Conservation (phyloP, 2,888 invertebrate species). For the Harpalus rufipes region DNA sequence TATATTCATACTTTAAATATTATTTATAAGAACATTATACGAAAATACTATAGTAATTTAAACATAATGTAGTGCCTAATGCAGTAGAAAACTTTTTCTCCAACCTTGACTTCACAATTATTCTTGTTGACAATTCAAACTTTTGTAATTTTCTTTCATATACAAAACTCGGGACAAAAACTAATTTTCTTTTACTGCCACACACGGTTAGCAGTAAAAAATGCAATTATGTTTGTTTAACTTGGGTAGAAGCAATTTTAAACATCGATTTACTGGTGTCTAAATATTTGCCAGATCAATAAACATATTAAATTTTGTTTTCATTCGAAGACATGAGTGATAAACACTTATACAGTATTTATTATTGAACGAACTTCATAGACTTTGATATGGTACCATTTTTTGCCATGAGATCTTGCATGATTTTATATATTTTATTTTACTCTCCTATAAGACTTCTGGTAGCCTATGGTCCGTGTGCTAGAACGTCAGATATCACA, state of each 20-base stretch:
- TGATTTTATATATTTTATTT: too few species aligned
- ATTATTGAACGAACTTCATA: neutral
- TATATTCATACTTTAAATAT: neutral
- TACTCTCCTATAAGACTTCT: too few species aligned
- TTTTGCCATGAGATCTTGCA: too few species aligned
- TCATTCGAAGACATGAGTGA: neutral
- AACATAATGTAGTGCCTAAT: neutral
- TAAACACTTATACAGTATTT: neutral
- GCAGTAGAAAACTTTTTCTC: neutral
- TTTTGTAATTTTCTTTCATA: constrained; percentile 4
- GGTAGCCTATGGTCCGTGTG: too few species aligned
- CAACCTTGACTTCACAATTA: neutral
- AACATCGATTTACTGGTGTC: neutral
- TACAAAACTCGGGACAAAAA: neutral
- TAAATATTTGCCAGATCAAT: neutral
- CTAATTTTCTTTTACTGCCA: neutral
- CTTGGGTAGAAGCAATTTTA: neutral
- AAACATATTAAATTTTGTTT: neutral
- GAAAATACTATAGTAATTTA: neutral
- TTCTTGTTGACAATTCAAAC: neutral
- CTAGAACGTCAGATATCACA: too few species aligned
- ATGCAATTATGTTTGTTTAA: constrained; percentile 4
- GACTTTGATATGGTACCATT: too few species aligned
- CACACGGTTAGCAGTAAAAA: neutral
- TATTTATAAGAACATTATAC: neutral